Evolutionary conservation across 2,888 invertebrate genomes (phyloP).

Genomic region (Nezara viridula): DNA sequence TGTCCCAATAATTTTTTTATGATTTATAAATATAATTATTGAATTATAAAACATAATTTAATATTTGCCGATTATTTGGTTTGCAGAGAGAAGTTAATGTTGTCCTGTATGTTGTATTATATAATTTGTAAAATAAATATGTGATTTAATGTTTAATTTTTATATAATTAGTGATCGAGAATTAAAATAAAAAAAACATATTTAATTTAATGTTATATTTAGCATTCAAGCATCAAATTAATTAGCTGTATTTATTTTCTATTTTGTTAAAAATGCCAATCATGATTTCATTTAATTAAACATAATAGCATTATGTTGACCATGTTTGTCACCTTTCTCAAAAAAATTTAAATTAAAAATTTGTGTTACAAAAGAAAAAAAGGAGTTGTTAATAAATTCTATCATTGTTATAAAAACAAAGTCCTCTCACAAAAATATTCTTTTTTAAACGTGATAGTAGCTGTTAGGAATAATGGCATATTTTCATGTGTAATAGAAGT

Average conservation of each 20-base stretch:
- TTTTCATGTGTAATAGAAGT: constrained; percentile 13
- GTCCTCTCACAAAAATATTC: neutral
- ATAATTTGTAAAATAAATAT: neutral
- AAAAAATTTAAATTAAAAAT: neutral
- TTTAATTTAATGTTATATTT: neutral
- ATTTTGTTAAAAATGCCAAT: neutral
- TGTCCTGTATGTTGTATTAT: neutral
- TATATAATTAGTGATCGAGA: neutral
- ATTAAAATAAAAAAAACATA: neutral
- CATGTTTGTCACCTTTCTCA: neutral
- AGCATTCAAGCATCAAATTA: neutral
- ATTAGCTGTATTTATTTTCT: neutral
- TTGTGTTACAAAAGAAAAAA: neutral
- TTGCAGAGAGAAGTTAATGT: neutral
- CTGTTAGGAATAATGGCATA: constrained; percentile 38
- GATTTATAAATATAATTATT: neutral
- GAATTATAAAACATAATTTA: neutral
- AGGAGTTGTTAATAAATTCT: neutral
- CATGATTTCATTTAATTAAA: neutral
- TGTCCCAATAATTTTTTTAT: neutral
- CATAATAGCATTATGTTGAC: neutral
- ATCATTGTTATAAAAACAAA: neutral
- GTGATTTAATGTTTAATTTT: neutral
- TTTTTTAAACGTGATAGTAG: constrained; percentile 40
- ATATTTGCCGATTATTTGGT: neutral